These are phyloP conservation scores for Ctenodactylus gundi DNA, from an alignment of 2,113 vertebrate species.

Conservation along the genomic window DNA sequence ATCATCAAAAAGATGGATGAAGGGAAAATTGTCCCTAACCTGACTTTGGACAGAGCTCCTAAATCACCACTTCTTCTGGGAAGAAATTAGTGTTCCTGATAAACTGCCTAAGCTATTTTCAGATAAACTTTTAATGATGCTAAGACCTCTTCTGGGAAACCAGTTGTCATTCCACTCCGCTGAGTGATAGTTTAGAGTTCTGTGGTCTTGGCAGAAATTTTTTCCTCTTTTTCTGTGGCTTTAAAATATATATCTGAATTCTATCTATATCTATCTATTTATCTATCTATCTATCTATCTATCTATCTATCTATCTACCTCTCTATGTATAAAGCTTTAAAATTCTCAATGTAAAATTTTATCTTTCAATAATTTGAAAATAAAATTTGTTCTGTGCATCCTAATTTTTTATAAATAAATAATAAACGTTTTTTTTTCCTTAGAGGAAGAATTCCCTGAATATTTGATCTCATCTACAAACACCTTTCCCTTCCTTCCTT, in stretches of 20 bases:
- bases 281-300: too few relatives aligned
- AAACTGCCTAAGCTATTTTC: constrained; percentile 42
- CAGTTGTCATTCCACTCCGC: constrained; percentile 16
- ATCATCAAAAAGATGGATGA: constrained; percentile 2
- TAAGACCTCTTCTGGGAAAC: constrained; percentile 64
- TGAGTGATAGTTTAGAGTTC: background rate
- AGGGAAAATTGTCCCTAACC: constrained; percentile 27
- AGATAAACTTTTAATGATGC: constrained; percentile 59
- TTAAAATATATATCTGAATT: background rate
- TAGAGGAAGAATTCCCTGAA: too few relatives aligned
- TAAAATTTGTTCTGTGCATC: background rate
- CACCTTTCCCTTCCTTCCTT: too few relatives aligned
- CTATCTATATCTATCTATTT: background rate
- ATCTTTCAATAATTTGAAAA: background rate
- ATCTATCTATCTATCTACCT: too few relatives aligned
- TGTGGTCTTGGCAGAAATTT: background rate
- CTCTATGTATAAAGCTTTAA: background rate
- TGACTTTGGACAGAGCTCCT: background rate
- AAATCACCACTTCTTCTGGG: constrained; percentile 57
- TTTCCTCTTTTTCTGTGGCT: background rate
- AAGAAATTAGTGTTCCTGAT: constrained; percentile 64
- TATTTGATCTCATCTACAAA: background rate
- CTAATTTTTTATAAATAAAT: too few relatives aligned
- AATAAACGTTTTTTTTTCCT: too few relatives aligned
- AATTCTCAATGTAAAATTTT: background rate